Evolutionary conservation across 2,888 invertebrate species (phyloP).

Genomic region (Folsomia candida): DNA sequence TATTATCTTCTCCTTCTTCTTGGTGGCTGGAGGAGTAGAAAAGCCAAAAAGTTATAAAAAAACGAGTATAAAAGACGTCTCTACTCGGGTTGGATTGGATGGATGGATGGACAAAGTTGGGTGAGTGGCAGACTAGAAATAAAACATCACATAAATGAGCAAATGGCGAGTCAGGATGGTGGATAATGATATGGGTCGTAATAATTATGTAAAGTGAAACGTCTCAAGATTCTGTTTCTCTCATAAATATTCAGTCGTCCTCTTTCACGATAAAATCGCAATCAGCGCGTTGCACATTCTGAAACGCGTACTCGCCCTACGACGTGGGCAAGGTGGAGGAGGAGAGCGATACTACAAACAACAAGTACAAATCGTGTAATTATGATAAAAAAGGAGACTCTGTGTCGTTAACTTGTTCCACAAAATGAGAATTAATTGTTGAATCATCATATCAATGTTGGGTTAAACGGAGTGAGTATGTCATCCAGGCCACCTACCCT

Average conservation of each 20-base stretch:
- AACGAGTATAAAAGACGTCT: not conserved
- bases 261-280: not conserved
- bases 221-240: slow-evolving; percentile 30
- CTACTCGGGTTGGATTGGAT: not conserved
- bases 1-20: too few species aligned
- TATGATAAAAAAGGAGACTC: slow-evolving; percentile 23
- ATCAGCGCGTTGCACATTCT: too few species aligned
- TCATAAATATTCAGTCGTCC: slow-evolving; percentile 36
- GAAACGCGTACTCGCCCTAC: too few species aligned
- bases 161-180: slow-evolving; percentile 49
- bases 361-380: slow-evolving; percentile 23
- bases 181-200: slow-evolving; percentile 38
- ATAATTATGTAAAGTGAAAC: slow-evolving; percentile 39
- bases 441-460: not conserved
- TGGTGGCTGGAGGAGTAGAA: too few species aligned
- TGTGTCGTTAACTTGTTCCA: slow-evolving; percentile 18
- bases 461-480: not conserved
- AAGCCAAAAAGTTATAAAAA: not conserved
- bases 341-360: not conserved
- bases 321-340: not conserved
- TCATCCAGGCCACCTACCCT: not conserved
- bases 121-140: slow-evolving; percentile 2
- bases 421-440: slow-evolving; percentile 26
- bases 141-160: slow-evolving; percentile 17
- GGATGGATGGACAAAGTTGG: too few species aligned